Percentiles rank a stretch among this genome's conserved stretches.
phyloP scores from a whole-genome alignment of 2,888 invertebrate species.

The Polia nebulosa region DNA sequence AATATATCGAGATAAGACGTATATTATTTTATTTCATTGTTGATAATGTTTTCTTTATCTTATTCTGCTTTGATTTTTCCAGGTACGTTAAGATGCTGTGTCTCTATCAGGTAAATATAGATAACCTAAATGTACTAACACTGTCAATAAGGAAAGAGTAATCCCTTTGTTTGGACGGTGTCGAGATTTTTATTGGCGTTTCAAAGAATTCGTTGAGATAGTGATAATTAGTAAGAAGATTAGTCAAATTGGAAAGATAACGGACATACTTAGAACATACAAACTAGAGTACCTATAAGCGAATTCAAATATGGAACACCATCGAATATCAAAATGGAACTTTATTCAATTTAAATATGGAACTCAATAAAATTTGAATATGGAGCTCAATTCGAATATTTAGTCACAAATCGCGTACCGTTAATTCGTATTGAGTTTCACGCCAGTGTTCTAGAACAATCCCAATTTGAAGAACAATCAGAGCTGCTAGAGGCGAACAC shows the following conservation, averaged over 20 bases:
- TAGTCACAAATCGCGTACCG: constrained; percentile 80
- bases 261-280: constrained; percentile 45
- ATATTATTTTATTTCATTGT: constrained; percentile 79
- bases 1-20: constrained; percentile 75
- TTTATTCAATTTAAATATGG: constrained; percentile 52
- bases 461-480: constrained; percentile 77
- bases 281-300: constrained; percentile 27
- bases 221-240: constrained; percentile 29
- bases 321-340: no score
- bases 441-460: constrained; percentile 80
- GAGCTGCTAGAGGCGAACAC: constrained; percentile 72
- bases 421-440: constrained; percentile 90
- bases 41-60: constrained; percentile 69
- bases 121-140: constrained; percentile 63
- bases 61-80: constrained; percentile 70
- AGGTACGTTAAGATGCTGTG: constrained; percentile 87
- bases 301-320: constrained; percentile 51
- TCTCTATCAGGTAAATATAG: constrained; percentile 82
- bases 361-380: constrained; percentile 54
- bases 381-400: constrained; percentile 61
- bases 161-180: constrained; percentile 35
- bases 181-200: constrained; percentile 58
- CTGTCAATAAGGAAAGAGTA: constrained; percentile 45
- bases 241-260: constrained; percentile 60
- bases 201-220: constrained; percentile 32